Percentiles rank a stretch among this genome's conserved stretches.
Evolutionary conservation across 2,113 vertebrate species (phyloP).

Genomic region (Python bivittatus): DNA sequence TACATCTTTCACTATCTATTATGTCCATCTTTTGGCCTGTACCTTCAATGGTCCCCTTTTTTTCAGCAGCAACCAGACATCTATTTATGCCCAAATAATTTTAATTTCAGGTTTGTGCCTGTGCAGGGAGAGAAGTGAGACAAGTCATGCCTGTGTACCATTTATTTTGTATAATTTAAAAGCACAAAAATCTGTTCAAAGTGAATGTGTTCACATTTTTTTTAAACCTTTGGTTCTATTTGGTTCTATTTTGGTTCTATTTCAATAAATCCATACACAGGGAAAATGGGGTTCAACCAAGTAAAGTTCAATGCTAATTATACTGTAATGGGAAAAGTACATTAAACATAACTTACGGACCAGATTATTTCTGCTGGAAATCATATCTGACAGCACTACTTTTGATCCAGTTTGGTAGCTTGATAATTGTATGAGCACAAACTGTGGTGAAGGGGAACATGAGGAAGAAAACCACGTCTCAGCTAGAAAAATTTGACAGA

Average conservation of each 20-base stretch:
- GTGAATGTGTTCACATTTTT: conserved; percentile 26
- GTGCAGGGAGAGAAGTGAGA: background rate
- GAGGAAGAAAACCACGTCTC: background rate
- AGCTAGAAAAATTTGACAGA: background rate
- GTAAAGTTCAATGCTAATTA: background rate
- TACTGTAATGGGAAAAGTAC: background rate
- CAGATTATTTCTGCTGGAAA: background rate
- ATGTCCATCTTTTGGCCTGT: background rate
- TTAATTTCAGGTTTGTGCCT: conserved; percentile 10
- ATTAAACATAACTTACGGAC: background rate
- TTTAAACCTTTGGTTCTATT: background rate
- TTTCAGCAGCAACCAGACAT: conserved; percentile 10
- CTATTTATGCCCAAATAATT: conserved; percentile 5
- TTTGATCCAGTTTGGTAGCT: background rate
- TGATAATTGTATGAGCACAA: background rate
- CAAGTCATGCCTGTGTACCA: conserved; percentile 9
- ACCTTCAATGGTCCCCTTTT: background rate
- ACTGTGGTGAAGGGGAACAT: background rate
- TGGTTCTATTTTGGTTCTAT: background rate
- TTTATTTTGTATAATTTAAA: conserved; percentile 4
- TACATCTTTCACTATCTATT: conserved; percentile 8
- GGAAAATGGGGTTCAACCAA: background rate
- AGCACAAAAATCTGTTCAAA: background rate
- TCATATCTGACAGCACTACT: background rate
- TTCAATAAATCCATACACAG: background rate